Evolutionary conservation across 92 coral and sea anemone species (phyloP), one percentile per base, ranked within the genome.

Genomic region (Palythoa grandiflora): DNA sequence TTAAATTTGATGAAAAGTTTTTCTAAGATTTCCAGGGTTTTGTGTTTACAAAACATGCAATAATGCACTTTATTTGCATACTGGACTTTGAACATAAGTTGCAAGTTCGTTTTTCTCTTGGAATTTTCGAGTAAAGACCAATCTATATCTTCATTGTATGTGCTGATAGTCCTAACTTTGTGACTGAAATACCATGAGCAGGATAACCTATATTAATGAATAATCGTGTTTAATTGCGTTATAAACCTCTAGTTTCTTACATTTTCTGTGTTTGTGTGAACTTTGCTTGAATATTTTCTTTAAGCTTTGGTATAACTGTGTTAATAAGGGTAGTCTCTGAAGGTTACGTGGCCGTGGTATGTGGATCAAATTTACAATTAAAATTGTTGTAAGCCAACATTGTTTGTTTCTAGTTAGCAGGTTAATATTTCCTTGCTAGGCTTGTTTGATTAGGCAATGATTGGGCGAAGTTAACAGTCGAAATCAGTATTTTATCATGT

Each of bases 301-400:
- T 63, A 16, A 63, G 70, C 70, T 63, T 63, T 63, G 70, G 19
- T 16, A 63, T 63, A 63, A 63, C 1, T 14, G 19, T 63, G 70
- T 63, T 63, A 63, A 63, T 63, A 63, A 63, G 70, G 70, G 70
- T 63, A 63, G 70, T 63, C 19, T 63, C 36, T 65, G 54, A 73
- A 44, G 55, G 17, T 73, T 74, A 38, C 3, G 19, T 37, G 55
- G 53, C 28, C 28, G 28, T 74, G 55, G 9, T 74, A 40, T 17
- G 19, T 13, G 14, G 44, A 73, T 40, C 20, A 38, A 73, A 73
- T 28, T 20, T 73, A 73, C n/a, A 8, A 44, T 73, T 44, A 38
- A 28, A 28, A 37, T 47, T 40, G 78, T 74, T 37, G 21, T 74
- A 12, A 75, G 61, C 60, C 79, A 75, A 47, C 14, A 75, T 40